A percentile compares a stretch with the other conserved stretches of the same genome.
phyloP scores from a whole-genome alignment of 2,888 invertebrate species.

The Trimorus sp. region DNA sequence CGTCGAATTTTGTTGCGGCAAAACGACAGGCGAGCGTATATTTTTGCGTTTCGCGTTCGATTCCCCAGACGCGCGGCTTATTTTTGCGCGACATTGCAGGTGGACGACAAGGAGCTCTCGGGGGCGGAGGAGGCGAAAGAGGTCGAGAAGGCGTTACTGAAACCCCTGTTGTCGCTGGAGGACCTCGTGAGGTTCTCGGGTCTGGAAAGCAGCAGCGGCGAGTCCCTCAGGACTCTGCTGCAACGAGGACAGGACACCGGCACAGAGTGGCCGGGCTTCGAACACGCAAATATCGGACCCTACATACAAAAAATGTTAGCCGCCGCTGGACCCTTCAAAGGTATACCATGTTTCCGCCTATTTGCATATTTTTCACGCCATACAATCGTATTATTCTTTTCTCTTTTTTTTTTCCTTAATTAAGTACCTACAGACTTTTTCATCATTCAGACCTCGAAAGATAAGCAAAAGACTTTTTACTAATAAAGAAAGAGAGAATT shows the following conservation, averaged over 20 bases:
- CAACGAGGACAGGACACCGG: slow-evolving; percentile 82
- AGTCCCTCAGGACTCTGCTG: slow-evolving; percentile 83
- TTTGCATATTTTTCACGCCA: not conserved
- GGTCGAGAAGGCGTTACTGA: slow-evolving; percentile 84
- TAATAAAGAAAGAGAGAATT: too few species aligned
- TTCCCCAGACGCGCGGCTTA: slow-evolving; percentile 40
- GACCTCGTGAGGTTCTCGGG: slow-evolving; percentile 84
- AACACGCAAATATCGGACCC: slow-evolving; percentile 83
- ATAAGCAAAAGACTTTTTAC: too few species aligned
- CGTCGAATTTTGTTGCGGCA: too few species aligned
- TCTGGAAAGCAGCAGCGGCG: slow-evolving; percentile 81
- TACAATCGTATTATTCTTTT: not conserved
- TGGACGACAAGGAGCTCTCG: slow-evolving; percentile 84
- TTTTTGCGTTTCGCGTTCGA: not conserved
- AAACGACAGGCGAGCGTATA: too few species aligned
- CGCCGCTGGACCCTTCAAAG: slow-evolving; percentile 79
- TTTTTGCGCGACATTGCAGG: slow-evolving; percentile 76
- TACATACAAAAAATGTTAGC: slow-evolving; percentile 83
- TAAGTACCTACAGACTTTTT: too few species aligned
- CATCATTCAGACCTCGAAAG: too few species aligned
- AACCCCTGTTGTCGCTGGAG: slow-evolving; percentile 84
- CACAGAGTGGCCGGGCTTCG: slow-evolving; percentile 82
- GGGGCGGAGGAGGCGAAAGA: slow-evolving; percentile 85
- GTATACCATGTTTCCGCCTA: slow-evolving; percentile 62
- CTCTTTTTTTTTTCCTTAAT: too few species aligned